Percentiles rank a stretch among this genome's conserved stretches.
Evolutionary conservation across 2,888 invertebrate species (phyloP).

Genomic region (Eulithis testata): DNA sequence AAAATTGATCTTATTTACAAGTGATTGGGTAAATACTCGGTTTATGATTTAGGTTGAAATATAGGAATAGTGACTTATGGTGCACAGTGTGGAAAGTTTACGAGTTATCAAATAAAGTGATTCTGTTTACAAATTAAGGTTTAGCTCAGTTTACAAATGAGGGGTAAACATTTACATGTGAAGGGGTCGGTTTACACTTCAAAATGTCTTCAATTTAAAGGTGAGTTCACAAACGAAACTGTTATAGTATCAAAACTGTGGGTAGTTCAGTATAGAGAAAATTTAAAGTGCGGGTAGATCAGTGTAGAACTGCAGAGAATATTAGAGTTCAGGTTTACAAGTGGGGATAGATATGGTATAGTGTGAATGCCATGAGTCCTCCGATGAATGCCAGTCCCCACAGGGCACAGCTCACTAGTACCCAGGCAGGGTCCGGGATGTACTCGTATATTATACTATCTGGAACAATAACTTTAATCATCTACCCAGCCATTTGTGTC

Average conservation of each 20-base stretch:
- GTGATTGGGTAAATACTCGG: constrained; percentile 2
- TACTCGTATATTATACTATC: constrained; percentile 79
- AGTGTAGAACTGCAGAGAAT: too few species aligned
- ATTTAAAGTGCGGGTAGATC: too few species aligned
- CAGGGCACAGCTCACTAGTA: constrained; percentile 84
- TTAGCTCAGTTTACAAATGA: too few species aligned
- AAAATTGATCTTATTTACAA: constrained; percentile 19
- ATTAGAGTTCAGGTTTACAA: constrained; percentile 30
- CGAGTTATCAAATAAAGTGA: too few species aligned
- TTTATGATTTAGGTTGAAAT: constrained; percentile 3
- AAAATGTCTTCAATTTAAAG: not conserved
- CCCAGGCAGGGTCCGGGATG: constrained; percentile 84
- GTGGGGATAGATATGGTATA: constrained; percentile 79
- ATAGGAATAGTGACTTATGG: too few species aligned
- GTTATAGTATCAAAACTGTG: too few species aligned
- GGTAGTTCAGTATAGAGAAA: too few species aligned
- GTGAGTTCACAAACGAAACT: not conserved
- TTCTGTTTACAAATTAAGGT: too few species aligned
- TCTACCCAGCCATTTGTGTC: too few species aligned
- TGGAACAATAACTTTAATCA: constrained; percentile 49
- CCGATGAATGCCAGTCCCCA: constrained; percentile 87
- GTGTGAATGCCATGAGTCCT: constrained; percentile 86
- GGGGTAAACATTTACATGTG: too few species aligned
- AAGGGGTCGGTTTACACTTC: too few species aligned
- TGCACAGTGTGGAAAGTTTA: too few species aligned